These are phyloP conservation scores for Celastrina argiolus DNA, from an alignment of 2,888 invertebrate genomes.

Conservation along the genomic window DNA sequence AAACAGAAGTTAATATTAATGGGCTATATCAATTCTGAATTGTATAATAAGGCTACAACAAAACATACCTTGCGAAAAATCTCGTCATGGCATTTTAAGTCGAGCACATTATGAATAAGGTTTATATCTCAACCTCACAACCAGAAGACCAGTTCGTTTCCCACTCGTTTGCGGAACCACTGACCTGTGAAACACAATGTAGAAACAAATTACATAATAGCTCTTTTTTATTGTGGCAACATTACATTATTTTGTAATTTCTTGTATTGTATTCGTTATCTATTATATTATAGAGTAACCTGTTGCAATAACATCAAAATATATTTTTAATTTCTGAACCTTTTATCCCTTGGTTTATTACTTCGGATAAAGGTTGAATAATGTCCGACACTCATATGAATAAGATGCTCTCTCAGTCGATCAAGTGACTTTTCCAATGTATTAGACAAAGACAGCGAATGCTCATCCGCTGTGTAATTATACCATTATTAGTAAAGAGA, in stretches of 20 bases:
- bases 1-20: background rate
- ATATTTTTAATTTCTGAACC: too few relatives aligned
- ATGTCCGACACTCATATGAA: too few relatives aligned
- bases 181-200: conserved; percentile 31
- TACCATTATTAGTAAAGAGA: too few relatives aligned
- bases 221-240: conserved; percentile 24
- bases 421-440: too few relatives aligned
- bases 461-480: too few relatives aligned
- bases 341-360: too few relatives aligned
- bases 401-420: too few relatives aligned
- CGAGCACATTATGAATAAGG: background rate
- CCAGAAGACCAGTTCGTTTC: conserved; percentile 21
- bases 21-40: background rate
- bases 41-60: background rate
- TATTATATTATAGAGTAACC: background rate
- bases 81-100: background rate
- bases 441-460: too few relatives aligned
- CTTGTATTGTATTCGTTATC: background rate
- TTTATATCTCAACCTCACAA: background rate
- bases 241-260: conserved; percentile 21
- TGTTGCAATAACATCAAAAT: background rate
- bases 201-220: conserved; percentile 25
- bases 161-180: conserved; percentile 29
- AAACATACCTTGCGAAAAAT: background rate
- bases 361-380: too few relatives aligned